Conservation (phyloP, 2,113 vertebrate species). For the Donacobius atricapilla region DNA sequence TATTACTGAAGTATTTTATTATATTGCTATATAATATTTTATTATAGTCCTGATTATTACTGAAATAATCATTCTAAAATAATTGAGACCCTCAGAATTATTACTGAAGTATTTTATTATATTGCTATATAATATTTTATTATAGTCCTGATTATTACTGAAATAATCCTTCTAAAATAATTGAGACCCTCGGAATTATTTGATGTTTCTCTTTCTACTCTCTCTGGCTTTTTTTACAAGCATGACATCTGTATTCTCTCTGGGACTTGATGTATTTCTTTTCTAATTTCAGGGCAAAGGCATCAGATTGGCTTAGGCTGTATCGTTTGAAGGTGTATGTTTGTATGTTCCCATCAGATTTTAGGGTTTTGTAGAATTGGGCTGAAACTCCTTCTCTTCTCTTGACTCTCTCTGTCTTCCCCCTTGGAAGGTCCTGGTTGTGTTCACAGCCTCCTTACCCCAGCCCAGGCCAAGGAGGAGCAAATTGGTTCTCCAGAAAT, state of each 20-base stretch:
- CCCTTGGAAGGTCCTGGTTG: neutral
- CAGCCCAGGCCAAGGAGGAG: neutral
- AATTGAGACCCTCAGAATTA: neutral
- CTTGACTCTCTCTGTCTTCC: neutral
- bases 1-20: neutral
- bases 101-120: neutral
- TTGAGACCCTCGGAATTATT: neutral
- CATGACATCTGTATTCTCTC: neutral
- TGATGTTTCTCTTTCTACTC: neutral
- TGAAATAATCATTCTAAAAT: neutral
- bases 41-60: neutral
- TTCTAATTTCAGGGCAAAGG: neutral
- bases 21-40: neutral
- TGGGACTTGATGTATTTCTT: neutral
- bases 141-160: neutral
- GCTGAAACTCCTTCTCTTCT: neutral
- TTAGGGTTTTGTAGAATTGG: neutral
- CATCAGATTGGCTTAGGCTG: neutral
- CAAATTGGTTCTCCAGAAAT: conserved; percentile 1
- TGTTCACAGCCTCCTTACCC: neutral
- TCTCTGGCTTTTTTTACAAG: neutral
- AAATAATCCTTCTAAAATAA: neutral
- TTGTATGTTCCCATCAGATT: neutral
- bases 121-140: neutral
- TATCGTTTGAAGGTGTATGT: neutral